Conservation (phyloP, 2,888 invertebrate genomes). For the Tiliacea citrago region DNA sequence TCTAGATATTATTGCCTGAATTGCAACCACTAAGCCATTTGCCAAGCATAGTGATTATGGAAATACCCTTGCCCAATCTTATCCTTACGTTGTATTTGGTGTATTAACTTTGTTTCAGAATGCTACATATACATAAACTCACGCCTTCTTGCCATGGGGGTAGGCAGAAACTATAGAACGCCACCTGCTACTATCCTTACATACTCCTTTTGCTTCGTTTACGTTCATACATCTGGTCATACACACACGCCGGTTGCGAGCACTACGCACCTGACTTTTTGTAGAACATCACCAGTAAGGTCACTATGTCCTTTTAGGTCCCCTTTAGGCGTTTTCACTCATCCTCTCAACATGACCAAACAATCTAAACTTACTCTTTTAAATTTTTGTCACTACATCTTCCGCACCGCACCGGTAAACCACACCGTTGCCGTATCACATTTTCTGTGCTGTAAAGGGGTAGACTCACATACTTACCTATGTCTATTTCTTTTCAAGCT, state of each 20-base stretch:
- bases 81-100: background rate
- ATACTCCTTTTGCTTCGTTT: background rate
- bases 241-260: background rate
- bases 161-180: too few species aligned
- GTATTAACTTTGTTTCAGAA: background rate
- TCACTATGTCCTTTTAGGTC: too few species aligned
- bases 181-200: too few species aligned
- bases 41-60: background rate
- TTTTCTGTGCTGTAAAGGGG: background rate
- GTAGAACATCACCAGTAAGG: too few species aligned
- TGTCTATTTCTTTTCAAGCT: background rate
- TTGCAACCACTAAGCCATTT: background rate
- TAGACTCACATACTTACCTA: constrained; percentile 24
- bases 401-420: background rate
- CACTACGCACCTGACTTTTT: background rate
- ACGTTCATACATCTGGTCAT: background rate
- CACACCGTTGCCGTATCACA: background rate
- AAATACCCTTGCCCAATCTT: background rate
- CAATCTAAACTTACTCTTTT: too few species aligned
- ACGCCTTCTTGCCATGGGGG: background rate
- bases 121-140: background rate
- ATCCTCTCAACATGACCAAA: background rate
- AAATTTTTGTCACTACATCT: background rate
- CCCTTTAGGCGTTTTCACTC: background rate
- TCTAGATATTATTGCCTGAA: background rate